Evolutionary conservation across 2,797 vertebrate genomes (phyloP), one percentile per base, ranked within the genome.

Genomic region (Enteromius anoplus): DNA sequence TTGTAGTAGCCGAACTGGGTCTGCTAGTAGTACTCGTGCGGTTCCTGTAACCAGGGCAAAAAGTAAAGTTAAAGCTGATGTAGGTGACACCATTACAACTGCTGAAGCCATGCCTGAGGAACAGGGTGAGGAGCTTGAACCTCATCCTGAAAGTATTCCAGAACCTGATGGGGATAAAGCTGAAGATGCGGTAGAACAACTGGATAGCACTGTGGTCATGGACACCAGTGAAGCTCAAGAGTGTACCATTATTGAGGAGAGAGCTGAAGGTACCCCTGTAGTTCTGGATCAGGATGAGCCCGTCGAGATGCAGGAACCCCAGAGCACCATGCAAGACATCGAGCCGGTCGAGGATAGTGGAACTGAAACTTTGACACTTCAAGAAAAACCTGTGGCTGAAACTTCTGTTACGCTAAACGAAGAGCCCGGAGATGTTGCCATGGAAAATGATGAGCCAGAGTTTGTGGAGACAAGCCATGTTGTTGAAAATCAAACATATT

Each of bases 1-100:
- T 7, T 90, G 90, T 86, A 93, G 93, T 87, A 95, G 93, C 84
- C 90, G 91, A 34, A 91, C 92, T 2, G 90, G 92, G 40, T 94
- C 93, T 0, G 91, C 90, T 3, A 90, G 64, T 87, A 93, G 91
- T 85, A 88, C 23, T 32, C 81, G 29, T 6, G 78, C 84, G 0
- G 7, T 80, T 53, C 29, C 10, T 0, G n/a, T 55, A 8, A 80
- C 88, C 40, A 88, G 86, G 47, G 69, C 82, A 4, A 72, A 58
- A 87, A 75, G 40, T 53, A 86, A 71, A 42, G 82, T 11, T 4
- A 71, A 15, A 19, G 75, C 29, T 21, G 65, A 75, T 78, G 40
- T 72, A 2, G 23, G 29, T 32, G 42, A 64, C 81, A 34, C 58
- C 4, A 1, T 62, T 62, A 62, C 60, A 64, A 32, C 37, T 21